Evolutionary conservation across 2,113 vertebrate species (phyloP), one percentile per base, ranked within the genome.

Genomic region (Heterotis niloticus): DNA sequence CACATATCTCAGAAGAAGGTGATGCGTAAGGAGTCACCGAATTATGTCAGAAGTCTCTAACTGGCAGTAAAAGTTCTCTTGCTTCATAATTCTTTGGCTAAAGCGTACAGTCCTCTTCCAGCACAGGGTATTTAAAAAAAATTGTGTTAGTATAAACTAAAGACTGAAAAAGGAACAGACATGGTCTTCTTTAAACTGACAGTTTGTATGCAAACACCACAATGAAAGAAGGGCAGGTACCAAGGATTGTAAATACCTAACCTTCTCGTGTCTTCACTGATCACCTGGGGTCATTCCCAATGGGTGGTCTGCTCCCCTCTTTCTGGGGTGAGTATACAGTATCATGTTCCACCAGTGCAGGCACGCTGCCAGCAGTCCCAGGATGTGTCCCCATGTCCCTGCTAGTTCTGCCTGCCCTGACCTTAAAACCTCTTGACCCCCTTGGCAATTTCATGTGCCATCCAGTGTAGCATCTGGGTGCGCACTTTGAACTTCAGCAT

Each of bases 251-350:
- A 77, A 67, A 54, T 44, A 52, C 23, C 16, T 23, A 26, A 60
- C 52, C 44, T 77, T 66, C 64, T 51, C 64, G 28, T 51, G 23
- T 77, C 4, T 28, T 44, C n/a, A 52, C 64, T n/a, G 13, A 28
- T 67, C 64, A 67, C 76, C 76, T 77, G 76, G 76, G 76, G 64
- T 73, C 64, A 57, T 17, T 67, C 64, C 0, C 14, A 51, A 77
- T 77, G 76, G 76, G 76, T 67, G 76, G 76, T 67, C 76, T 56
- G n/a, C 16, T 26, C 44, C 24, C n/a, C 0, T 77, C 44, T 20
- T 52, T 44, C 76, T 52, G 18, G 20, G 51, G 64, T 16, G 16
- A 1, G 51, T 57, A 13, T 73, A n/a, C n/a, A n/a, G n/a, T n/a
- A 73, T 67, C 64, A 57, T 10, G n/a, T 51, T 77, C 64, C 76